phyloP scores from a whole-genome alignment of 2,797 vertebrate genomes.

The Pachyuromys duprasi region DNA sequence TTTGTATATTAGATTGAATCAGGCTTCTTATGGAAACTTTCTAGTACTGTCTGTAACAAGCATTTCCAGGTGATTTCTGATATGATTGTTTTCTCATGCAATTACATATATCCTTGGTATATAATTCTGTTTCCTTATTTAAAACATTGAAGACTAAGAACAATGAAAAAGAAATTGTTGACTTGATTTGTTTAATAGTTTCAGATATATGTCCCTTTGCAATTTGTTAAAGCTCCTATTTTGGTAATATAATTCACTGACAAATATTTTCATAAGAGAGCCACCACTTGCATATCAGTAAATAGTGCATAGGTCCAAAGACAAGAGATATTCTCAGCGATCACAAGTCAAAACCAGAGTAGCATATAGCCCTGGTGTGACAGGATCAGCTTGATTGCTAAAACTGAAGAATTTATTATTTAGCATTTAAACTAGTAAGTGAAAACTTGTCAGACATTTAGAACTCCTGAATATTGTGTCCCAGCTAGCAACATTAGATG shows the following conservation, averaged over 20 bases:
- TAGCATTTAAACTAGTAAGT: background rate
- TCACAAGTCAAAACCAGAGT: background rate
- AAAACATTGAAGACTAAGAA: background rate
- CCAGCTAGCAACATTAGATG: slow-evolving; percentile 51
- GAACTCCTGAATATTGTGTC: slow-evolving; percentile 32
- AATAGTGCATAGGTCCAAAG: background rate
- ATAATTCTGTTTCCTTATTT: background rate
- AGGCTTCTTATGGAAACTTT: background rate
- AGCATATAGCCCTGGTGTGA: background rate
- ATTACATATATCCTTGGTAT: background rate
- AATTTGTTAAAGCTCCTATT: background rate
- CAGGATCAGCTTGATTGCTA: background rate
- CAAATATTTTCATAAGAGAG: slow-evolving; percentile 17
- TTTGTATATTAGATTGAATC: background rate
- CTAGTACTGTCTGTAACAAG: background rate
- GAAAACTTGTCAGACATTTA: slow-evolving; percentile 42
- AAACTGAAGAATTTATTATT: slow-evolving; percentile 20
- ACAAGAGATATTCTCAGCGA: background rate
- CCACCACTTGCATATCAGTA: background rate
- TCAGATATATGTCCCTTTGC: background rate
- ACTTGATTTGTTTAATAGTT: background rate
- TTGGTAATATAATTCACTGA: background rate
- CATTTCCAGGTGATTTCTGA: slow-evolving; percentile 32
- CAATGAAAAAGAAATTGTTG: background rate
- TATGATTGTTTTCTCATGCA: background rate